phyloP scores from a whole-genome alignment of 2,888 invertebrate genomes.

The Caenorhabditis plicata region DNA sequence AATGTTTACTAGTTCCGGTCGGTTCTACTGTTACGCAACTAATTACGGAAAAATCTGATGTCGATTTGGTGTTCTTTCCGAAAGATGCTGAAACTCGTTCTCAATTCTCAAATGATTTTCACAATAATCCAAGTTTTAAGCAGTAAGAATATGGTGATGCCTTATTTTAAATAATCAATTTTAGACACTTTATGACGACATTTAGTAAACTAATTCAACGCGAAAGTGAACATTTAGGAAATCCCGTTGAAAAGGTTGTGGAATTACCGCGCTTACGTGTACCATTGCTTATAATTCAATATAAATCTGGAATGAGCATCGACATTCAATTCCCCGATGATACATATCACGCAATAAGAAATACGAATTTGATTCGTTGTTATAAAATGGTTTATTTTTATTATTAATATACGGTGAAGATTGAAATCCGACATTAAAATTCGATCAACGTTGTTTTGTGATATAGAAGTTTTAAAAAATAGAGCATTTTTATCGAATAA shows the following conservation, averaged over 20 bases:
- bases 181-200: conserved; percentile 27
- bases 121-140: conserved; percentile 39
- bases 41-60: conserved; percentile 25
- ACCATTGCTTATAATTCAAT: conserved; percentile 39
- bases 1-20: conserved; percentile 16
- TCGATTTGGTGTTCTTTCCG: conserved; percentile 30
- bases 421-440: too few relatives aligned
- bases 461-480: too few relatives aligned
- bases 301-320: conserved; percentile 35
- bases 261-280: conserved; percentile 32
- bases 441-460: too few relatives aligned
- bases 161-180: background rate
- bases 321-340: conserved; percentile 51
- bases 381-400: conserved; percentile 33
- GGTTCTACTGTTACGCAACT: conserved; percentile 32
- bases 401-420: background rate
- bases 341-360: conserved; percentile 41
- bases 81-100: conserved; percentile 6
- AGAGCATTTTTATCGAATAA: too few relatives aligned
- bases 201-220: conserved; percentile 21
- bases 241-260: conserved; percentile 21
- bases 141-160: conserved; percentile 9
- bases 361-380: conserved; percentile 47
- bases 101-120: conserved; percentile 39
- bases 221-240: conserved; percentile 27